phyloP scores from a whole-genome alignment of 2,113 vertebrate species.

The Eidolon helvum region DNA sequence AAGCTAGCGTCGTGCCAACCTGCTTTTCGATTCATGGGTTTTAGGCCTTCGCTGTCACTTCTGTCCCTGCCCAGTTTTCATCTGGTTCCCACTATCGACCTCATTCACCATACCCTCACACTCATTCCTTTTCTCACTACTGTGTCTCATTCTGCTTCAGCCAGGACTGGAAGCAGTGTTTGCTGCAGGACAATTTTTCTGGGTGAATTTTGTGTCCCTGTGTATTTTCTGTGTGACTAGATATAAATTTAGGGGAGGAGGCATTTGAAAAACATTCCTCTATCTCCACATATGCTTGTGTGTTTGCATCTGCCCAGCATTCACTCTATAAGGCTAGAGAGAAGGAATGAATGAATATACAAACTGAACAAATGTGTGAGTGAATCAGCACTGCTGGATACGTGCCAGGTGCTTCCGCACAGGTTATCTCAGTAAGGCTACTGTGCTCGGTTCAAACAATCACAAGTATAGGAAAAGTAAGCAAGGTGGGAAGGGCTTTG shows the following conservation, averaged over 20 bases:
- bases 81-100: neutral
- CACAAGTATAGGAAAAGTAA: too few species aligned
- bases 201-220: neutral
- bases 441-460: too few species aligned
- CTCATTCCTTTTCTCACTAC: neutral
- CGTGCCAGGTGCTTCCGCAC: fast-evolving
- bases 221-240: neutral
- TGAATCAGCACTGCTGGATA: neutral
- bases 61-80: neutral
- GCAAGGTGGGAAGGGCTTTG: fast-evolving
- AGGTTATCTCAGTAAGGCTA: neutral
- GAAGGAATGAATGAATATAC: neutral
- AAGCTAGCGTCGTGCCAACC: neutral
- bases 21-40: neutral
- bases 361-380: neutral
- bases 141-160: neutral
- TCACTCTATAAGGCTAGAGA: neutral
- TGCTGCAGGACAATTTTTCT: neutral
- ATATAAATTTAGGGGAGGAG: neutral
- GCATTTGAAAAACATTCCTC: neutral
- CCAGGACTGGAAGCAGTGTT: neutral
- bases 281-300: neutral
- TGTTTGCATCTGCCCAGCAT: neutral
- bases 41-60: neutral
- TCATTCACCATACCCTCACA: neutral